Conservation (phyloP, 2,113 vertebrate genomes). For the Stigmatopora argus region DNA sequence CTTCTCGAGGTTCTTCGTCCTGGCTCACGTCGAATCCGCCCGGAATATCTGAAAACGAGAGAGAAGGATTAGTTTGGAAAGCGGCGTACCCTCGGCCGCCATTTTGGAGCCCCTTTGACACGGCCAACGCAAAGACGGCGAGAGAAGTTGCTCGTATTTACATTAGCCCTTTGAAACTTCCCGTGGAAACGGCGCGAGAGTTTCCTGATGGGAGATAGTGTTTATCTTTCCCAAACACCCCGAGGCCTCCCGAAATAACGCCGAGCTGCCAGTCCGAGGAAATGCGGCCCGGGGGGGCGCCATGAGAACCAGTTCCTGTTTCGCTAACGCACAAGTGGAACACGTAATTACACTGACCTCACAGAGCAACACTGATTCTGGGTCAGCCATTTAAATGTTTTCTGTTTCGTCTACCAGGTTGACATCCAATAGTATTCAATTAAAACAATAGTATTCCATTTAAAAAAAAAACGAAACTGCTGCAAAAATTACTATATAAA, state of each 20-base stretch:
- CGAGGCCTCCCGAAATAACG: conserved; percentile 99
- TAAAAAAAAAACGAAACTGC: too few species aligned
- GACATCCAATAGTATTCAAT: too few species aligned
- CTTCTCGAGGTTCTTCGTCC: conserved; percentile 79
- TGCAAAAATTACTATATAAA: too few species aligned
- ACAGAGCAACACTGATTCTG: neutral
- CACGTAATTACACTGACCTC: conserved; percentile 10
- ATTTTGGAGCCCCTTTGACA: conserved; percentile 60
- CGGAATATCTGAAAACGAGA: conserved; percentile 72
- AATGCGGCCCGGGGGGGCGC: conserved; percentile 65
- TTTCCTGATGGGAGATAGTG: conserved; percentile 99
- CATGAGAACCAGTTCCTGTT: conserved; percentile 97
- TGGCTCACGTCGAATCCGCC: conserved; percentile 79
- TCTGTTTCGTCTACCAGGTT: too few species aligned
- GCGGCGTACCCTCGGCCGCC: neutral
- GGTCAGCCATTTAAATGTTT: neutral
- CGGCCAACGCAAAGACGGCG: conserved; percentile 53
- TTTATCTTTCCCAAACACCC: conserved; percentile 99
- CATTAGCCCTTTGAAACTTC: conserved; percentile 99
- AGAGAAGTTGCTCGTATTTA: conserved; percentile 82
- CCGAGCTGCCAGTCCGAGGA: conserved; percentile 79
- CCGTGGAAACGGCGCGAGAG: conserved; percentile 95
- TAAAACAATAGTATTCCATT: too few species aligned
- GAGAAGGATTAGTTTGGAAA: conserved; percentile 13
- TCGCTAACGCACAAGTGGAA: conserved; percentile 28